Evolutionary conservation across 2,888 invertebrate species (phyloP).

Genomic region (Muschampia plurimacula): DNA sequence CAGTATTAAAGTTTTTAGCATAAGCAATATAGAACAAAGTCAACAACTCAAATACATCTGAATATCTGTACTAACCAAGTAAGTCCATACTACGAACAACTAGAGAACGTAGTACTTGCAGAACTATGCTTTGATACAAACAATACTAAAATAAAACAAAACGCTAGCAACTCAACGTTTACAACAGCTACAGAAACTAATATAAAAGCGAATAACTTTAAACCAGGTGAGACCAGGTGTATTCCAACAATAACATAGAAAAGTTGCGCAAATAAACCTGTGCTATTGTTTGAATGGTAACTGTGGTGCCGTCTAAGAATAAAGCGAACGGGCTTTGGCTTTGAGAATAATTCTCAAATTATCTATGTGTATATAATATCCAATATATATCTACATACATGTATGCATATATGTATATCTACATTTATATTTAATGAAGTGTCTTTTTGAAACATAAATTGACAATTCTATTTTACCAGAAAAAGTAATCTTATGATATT

Average conservation of each 20-base stretch:
- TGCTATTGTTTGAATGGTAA: conserved; percentile 1
- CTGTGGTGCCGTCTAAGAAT: conserved; percentile 3
- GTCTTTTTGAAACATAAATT: too few species aligned
- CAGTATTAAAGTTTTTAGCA: conserved; percentile 80
- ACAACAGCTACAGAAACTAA: conserved; percentile 2
- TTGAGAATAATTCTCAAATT: not conserved
- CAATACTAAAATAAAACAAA: conserved; percentile 17
- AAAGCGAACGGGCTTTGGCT: conserved; percentile 1
- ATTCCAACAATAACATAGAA: conserved; percentile 10
- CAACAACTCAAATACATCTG: not conserved
- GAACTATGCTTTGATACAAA: not conserved
- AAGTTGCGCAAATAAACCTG: conserved; percentile 14
- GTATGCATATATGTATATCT: too few species aligned
- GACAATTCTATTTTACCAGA: too few species aligned
- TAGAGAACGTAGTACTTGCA: not conserved
- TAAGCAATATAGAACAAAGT: not conserved
- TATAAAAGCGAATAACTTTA: conserved; percentile 23
- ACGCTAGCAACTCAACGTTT: conserved; percentile 8
- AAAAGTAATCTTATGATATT: too few species aligned
- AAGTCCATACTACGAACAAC: not conserved
- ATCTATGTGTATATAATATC: not conserved
- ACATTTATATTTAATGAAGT: too few species aligned
- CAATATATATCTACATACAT: too few species aligned
- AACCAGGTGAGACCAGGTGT: conserved; percentile 4
- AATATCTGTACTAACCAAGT: not conserved